Evolutionary conservation across 1,140 invertebrate species (phyloP), one percentile per base, ranked within the genome.

Genomic region (Batillaria attramentaria): DNA sequence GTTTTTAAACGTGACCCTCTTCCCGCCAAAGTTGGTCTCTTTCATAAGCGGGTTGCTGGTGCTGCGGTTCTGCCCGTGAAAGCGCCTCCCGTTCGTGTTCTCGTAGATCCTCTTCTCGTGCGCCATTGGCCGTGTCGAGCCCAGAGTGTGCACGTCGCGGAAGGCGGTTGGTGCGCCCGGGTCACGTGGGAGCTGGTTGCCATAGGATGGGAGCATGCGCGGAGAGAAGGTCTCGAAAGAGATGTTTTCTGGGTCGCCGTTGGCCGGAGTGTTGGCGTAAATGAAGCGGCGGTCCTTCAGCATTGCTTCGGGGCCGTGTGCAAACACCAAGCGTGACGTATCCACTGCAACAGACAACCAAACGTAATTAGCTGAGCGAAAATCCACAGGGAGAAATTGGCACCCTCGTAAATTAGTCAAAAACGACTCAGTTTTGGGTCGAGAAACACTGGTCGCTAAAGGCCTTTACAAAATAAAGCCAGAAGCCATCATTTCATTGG

Each of bases 171-270:
- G 35, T 46, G 70, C 24, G n/a, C 57, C 54, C 35, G 70, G 46
- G 68, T 79, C 43, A 50, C 37, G 54, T 41, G 60, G 70, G 4
- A 46, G 42, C 37, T 73, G 54, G 70, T 57, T 31, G 13, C 78
- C 57, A 54, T 75, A 75, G 18, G 73, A 65, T 62, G 73, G 73
- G 39, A 75, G 73, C 33, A 68, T 79, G 13, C 77, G 72, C 24
- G 80, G 80, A 3, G 80, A 76, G 73, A 81, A 81, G 16, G 80
- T 81, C 42, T 81, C 72, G 35, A 81, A 81, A 57, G 80, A 66
- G 37, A 79, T 79, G 31, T 66, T 41, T 39, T 81, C 80, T 3
- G 60, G 54, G 57, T 79, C 70, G 16, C 76, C 69, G 41, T 50
- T 35, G 3, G 35, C 50, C n/a, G 79, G 72, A 10, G 35, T 65